Evolutionary conservation across 2,888 invertebrate genomes (phyloP), one percentile per base, ranked within the genome.

Genomic region (Folsomia candida): DNA sequence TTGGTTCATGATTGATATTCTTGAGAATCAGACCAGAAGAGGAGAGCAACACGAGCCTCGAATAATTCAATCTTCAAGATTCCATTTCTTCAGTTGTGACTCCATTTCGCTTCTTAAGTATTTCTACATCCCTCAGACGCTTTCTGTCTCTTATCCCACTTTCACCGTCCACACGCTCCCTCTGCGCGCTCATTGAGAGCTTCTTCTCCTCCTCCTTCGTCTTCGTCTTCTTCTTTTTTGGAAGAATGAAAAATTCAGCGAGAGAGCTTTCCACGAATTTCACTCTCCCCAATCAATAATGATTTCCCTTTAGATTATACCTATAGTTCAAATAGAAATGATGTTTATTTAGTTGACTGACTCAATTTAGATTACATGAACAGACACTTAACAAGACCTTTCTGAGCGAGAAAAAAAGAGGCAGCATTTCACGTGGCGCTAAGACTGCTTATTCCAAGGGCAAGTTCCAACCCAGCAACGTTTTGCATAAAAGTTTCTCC

Each of bases 1-100:
- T 22, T 11, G n/a, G 20, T 14, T 20, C 62, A 29, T 64, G 64
- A 64, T 64, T 64, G 64, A 64, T 64, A 64, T 64, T 64, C 64
- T n/a, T 18, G 29, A 51, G 51, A 64, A 64, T 51, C 11, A 24
- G 47, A 18, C 47, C n/a, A n/a, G n/a, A n/a, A 64, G 51, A 28
- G 26, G 51, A 51, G 2, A 3, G 64, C 24, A 51, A 51, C 64
- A 64, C 29, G 24, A 51, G 64, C 47, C 26, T 4, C 2, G 51
- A 27, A 64, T 51, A 51, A 64, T 51, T 64, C 24, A 47, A 64
- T 51, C 51, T 51, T 64, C 14, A 29, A 64, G 26, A 64, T 64
- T 51, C 64, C 47, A 64, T 64, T 64, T 51, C 37, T 18, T 47
- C 9, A 18, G 9, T 47, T 47, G 47, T 47, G 47, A 47, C 47